Conservation (phyloP, 2,113 vertebrate species). For the Seriola quinqueradiata region DNA sequence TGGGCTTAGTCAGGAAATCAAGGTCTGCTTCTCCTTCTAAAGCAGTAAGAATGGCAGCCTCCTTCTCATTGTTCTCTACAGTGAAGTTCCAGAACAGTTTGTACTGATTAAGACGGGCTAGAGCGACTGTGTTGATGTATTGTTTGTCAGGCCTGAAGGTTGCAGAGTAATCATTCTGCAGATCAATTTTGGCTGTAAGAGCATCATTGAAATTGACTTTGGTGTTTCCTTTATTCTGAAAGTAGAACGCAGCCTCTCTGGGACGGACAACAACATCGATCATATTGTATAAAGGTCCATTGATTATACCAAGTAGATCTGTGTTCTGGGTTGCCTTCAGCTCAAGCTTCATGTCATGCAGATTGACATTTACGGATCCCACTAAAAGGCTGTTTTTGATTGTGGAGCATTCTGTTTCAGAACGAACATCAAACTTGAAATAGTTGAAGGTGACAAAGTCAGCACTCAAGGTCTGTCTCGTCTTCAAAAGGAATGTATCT, state of each 20-base stretch:
- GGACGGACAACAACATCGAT: conserved; percentile 80
- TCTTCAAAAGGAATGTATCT: conserved; percentile 82
- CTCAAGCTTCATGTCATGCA: conserved; percentile 83
- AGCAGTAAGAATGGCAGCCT: conserved; percentile 79
- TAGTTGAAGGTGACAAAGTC: conserved; percentile 81
- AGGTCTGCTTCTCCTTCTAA: conserved; percentile 90
- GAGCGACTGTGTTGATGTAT: conserved; percentile 84
- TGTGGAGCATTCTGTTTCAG: conserved; percentile 84
- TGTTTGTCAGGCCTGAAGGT: conserved; percentile 85
- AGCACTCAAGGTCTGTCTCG: conserved; percentile 85
- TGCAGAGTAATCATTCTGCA: conserved; percentile 89
- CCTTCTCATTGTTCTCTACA: conserved; percentile 84
- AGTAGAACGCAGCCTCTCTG: conserved; percentile 74
- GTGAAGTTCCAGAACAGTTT: conserved; percentile 88
- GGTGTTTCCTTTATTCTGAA: conserved; percentile 88
- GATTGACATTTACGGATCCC: conserved; percentile 80
- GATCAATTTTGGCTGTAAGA: conserved; percentile 89
- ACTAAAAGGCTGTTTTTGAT: conserved; percentile 85
- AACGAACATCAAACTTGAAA: conserved; percentile 83
- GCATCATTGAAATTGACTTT: conserved; percentile 84
- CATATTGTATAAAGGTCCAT: conserved; percentile 87
- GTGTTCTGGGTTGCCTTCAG: conserved; percentile 86
- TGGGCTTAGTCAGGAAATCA: conserved; percentile 88
- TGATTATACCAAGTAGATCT: conserved; percentile 83
- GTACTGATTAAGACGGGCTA: conserved; percentile 89